Evolutionary conservation across 2,888 invertebrate genomes (phyloP), one percentile per base, ranked within the genome.

Genomic region (Acanthosoma haemorrhoidale): DNA sequence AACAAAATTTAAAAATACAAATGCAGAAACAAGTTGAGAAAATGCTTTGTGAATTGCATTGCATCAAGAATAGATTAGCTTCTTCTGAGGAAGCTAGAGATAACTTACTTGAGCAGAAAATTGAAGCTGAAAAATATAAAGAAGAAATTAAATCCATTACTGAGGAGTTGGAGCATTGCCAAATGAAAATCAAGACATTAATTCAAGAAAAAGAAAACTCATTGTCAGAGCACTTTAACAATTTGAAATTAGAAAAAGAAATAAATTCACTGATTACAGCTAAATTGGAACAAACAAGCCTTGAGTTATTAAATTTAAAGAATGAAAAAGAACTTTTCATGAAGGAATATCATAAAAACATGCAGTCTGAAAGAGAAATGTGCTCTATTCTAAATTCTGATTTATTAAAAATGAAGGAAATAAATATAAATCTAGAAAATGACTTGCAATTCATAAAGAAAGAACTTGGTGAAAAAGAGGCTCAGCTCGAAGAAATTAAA

Each of bases 231-330:
- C 29, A 18, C 29, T 15, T 25, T 11, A 41, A n/a, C 8, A 64
- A 43, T 64, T 29, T 64, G n/a, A 15, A 31, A 25, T 43, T 64
- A n/a, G 64, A 64, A 64, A 64, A 39, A 64, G 41, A 41, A 31
- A 38, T 64, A 11, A 38, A 2, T 34, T 21, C n/a, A 36, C 36
- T 36, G 5, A n/a, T 61, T n/a, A 64, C 39, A 64, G 21, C 3
- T 38, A 31, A 2, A 15, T 39, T 64, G 4, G 29, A 36, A 64
- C 9, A 43, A 11, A 43, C 29, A 8, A 18, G 25, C n/a, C 36
- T 31, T 39, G 64, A 43, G 38, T 9, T 43, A 2, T 4, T 18
- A 43, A 43, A 43, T 43, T 43, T 64, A 31, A 64, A 43, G 29
- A 39, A 21, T 21, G 64, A 43, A 43, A 64, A 41, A 16, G 31